Conservation (phyloP, 2,113 vertebrate genomes). For the Sylvia atricapilla region DNA sequence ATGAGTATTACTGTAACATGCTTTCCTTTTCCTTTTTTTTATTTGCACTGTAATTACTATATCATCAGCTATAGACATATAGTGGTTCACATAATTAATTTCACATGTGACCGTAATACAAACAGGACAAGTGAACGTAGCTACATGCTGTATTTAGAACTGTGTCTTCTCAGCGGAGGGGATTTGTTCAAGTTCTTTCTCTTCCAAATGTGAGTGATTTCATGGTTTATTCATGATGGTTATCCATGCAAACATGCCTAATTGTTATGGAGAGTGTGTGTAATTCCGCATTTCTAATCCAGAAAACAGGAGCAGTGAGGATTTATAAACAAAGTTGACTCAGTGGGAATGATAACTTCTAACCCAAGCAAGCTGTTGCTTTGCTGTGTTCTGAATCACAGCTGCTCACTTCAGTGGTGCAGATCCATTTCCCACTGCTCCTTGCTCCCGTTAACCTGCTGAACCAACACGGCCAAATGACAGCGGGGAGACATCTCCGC, state of each 20-base stretch:
- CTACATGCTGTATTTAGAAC: not conserved
- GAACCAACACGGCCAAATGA: not conserved
- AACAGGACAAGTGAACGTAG: not conserved
- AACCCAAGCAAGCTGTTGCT: not conserved
- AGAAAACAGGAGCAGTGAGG: not conserved
- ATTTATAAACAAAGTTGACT: not conserved
- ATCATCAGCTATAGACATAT: not conserved
- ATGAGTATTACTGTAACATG: not conserved
- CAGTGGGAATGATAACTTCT: not conserved
- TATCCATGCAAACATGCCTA: not conserved
- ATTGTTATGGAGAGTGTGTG: not conserved
- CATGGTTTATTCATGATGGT: slow-evolving; percentile 17
- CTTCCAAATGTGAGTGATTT: slow-evolving; percentile 15
- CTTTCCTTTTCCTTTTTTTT: not conserved
- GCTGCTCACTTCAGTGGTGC: not conserved
- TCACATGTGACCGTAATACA: not conserved
- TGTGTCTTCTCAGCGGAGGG: not conserved
- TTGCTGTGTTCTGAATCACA: not conserved
- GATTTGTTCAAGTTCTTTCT: slow-evolving; percentile 16
- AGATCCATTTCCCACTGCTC: slow-evolving; percentile 20
- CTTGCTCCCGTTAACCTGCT: not conserved
- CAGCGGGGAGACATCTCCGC: not conserved
- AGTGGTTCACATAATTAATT: not conserved
- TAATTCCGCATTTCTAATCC: not conserved
- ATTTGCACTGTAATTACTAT: not conserved